A percentile compares a stretch with the other conserved stretches of the same genome.
These are phyloP conservation scores for Rhincodon typus DNA, from an alignment of 2,797 vertebrate genomes.

Conservation along the genomic window DNA sequence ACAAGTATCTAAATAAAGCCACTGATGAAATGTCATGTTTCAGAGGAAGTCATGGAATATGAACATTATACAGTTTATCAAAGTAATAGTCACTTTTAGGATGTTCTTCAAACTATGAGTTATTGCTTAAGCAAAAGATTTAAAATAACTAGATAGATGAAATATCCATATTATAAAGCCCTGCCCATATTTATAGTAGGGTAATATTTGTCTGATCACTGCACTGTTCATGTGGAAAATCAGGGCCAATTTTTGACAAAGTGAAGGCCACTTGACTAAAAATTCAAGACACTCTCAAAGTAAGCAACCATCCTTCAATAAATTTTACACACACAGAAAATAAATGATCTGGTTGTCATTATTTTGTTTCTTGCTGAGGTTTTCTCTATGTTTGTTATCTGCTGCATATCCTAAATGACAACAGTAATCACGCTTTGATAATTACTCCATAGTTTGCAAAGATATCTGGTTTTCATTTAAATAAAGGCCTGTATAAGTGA, in stretches of 20 bases:
- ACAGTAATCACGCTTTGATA: background rate
- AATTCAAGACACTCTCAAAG: too few relatives aligned
- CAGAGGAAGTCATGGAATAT: constrained; percentile 5
- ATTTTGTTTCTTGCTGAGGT: background rate
- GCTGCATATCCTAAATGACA: background rate
- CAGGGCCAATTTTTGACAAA: too few relatives aligned
- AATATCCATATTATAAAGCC: background rate
- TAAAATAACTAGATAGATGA: background rate
- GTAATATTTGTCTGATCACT: too few relatives aligned
- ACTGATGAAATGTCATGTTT: constrained; percentile 55
- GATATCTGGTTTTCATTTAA: too few relatives aligned
- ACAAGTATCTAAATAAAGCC: constrained; percentile 62
- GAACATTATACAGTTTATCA: background rate
- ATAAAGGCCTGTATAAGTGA: too few relatives aligned
- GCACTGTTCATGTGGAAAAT: too few relatives aligned
- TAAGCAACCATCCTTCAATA: too few relatives aligned
- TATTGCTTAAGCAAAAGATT: background rate
- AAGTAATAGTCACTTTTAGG: background rate
- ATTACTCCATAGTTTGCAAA: background rate
- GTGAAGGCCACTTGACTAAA: too few relatives aligned
- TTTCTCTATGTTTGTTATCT: background rate
- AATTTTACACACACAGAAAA: too few relatives aligned
- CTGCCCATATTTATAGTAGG: too few relatives aligned
- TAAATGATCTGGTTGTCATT: background rate
- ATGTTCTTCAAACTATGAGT: background rate